Evolutionary conservation across 2,113 vertebrate species (phyloP).

Genomic region (Cochlearius cochlearius): DNA sequence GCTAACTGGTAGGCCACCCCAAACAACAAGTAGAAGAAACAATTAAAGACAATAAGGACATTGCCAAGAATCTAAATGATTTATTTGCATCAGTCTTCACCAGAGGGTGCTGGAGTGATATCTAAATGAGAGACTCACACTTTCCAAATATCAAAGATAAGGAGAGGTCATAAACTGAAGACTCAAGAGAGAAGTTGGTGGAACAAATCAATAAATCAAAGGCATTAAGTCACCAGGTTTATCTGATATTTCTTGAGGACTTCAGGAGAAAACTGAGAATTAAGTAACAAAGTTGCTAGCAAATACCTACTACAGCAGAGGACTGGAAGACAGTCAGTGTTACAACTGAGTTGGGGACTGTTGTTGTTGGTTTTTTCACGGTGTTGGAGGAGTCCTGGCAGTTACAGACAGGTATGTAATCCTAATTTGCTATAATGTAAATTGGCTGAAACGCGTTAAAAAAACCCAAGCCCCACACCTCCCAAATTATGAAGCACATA

Average conservation of each 20-base stretch:
- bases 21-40: neutral
- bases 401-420: neutral
- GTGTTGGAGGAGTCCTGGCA: neutral
- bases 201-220: constrained; percentile 53
- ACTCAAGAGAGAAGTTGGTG: neutral
- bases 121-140: constrained; percentile 26
- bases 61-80: constrained; percentile 53
- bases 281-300: constrained; percentile 3
- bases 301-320: constrained; percentile 12
- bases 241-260: constrained; percentile 16
- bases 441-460: neutral
- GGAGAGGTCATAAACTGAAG: constrained; percentile 1
- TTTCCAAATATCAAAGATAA: constrained; percentile 52
- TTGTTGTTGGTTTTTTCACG: accelerated
- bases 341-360: neutral
- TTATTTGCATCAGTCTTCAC: constrained; percentile 58
- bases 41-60: constrained; percentile 50
- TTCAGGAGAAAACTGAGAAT: constrained; percentile 17
- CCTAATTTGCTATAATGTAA: neutral
- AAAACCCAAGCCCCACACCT: neutral
- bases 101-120: neutral
- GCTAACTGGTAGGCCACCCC: neutral
- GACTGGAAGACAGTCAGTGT: constrained; percentile 9
- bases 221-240: constrained; percentile 1
- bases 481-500: neutral